These are phyloP conservation scores for Stegastes partitus DNA, from an alignment of 2,113 vertebrate species.

Conservation along the genomic window DNA sequence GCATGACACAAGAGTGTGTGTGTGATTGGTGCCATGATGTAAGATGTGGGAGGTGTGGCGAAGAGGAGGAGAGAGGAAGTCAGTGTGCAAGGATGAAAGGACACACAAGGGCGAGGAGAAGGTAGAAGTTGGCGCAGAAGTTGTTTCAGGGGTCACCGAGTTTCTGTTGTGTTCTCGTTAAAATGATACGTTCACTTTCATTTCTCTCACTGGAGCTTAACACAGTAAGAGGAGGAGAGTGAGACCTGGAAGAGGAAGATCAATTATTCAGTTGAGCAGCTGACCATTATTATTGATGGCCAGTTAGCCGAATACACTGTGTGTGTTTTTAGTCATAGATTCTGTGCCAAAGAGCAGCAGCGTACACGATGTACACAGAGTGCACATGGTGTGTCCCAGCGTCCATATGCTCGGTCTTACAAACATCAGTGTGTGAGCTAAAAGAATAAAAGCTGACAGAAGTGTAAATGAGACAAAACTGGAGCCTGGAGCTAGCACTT, in stretches of 20 bases:
- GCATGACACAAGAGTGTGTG: conserved; percentile 1
- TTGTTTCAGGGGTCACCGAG: conserved; percentile 9
- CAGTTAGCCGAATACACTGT: background rate
- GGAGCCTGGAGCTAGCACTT: background rate
- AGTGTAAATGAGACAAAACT: background rate
- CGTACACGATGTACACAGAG: no score
- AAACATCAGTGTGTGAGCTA: no score
- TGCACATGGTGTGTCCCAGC: no score
- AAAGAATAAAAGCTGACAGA: no score
- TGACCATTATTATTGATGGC: background rate
- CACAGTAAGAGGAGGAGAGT: background rate
- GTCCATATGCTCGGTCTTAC: no score
- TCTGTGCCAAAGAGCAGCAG: no score
- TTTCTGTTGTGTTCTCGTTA: conserved; percentile 3
- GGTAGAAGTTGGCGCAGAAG: background rate
- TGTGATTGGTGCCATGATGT: conserved; percentile 37
- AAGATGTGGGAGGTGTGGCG: conserved; percentile 29
- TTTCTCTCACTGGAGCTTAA: background rate
- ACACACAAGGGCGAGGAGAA: background rate
- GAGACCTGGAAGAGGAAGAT: background rate
- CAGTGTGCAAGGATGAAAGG: conserved; percentile 1
- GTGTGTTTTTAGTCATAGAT: no score
- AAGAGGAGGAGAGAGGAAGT: conserved; percentile 34
- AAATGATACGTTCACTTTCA: background rate
- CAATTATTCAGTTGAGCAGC: conserved; percentile 16